phyloP scores from a whole-genome alignment of 2,113 vertebrate genomes.

The Gadus macrocephalus region DNA sequence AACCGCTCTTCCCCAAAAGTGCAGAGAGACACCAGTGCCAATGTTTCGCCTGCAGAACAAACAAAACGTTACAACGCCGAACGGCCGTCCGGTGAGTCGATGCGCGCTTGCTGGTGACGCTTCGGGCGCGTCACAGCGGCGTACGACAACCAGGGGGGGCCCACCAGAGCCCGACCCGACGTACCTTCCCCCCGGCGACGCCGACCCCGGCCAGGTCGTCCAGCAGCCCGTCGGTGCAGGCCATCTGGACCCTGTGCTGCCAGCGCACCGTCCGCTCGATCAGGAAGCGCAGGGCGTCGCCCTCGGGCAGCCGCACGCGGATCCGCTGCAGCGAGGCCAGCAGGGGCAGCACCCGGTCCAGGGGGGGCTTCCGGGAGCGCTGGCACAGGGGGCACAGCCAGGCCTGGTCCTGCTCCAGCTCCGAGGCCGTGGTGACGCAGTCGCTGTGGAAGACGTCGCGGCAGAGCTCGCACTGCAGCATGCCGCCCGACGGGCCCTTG shows the following conservation, averaged over 20 bases:
- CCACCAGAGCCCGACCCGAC: neutral
- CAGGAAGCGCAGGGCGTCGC: slow-evolving; percentile 90
- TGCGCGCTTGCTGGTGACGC: too few species aligned
- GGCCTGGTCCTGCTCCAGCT: slow-evolving; percentile 63
- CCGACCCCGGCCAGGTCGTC: slow-evolving; percentile 28
- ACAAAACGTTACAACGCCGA: neutral
- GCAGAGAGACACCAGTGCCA: slow-evolving; percentile 35
- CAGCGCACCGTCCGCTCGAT: slow-evolving; percentile 95
- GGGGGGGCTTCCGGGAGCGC: slow-evolving; percentile 86
- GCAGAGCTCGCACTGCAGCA: slow-evolving; percentile 96
- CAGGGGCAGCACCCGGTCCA: slow-evolving; percentile 89
- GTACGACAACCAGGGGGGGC: neutral
- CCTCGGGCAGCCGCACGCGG: slow-evolving; percentile 89
- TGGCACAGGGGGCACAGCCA: slow-evolving; percentile 92
- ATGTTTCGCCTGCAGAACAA: slow-evolving; percentile 50
- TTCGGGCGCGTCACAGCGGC: too few species aligned
- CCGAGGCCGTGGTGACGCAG: slow-evolving; percentile 68
- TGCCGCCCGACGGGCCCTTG: slow-evolving; percentile 81
- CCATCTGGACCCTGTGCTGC: slow-evolving; percentile 91
- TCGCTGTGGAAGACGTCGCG: slow-evolving; percentile 84
- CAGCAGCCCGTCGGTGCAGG: slow-evolving; percentile 81
- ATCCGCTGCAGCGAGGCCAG: slow-evolving; percentile 92
- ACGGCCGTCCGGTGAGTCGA: neutral
- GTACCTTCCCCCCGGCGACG: slow-evolving; percentile 47
- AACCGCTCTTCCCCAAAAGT: slow-evolving; percentile 72